Base-by-base conservation (phyloP, 2,797 vertebrate genomes). In the Pseudotriccus pelzelni region DNA sequence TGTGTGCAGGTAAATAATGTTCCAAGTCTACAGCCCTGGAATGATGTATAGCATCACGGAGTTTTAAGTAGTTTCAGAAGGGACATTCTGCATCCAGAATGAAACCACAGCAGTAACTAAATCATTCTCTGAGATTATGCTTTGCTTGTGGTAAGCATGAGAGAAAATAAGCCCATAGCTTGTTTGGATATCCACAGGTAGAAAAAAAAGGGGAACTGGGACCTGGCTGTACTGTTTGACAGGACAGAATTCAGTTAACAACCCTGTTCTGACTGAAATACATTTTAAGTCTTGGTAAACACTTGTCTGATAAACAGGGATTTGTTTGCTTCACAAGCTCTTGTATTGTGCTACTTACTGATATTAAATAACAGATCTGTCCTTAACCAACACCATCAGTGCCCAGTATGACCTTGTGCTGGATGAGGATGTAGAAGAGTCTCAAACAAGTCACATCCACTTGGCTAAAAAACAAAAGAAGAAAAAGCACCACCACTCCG, bases 351-450 rank as follows among this genome's bases (percentile, higher is more conserved):
- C 14, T 90, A 5, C 41, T 81, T 77, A n/a, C 7, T 79, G 12
- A 18, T 76, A 12, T 1, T 46, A 21, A 49, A 44, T 90, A 81
- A 72, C 23, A 50, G 14, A 5, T 56, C 28, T 97, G 93, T 96
- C 97, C 98, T 95, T 99, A 98, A 99, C 97, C 30, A 88, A 91
- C 27, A 62, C 17, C 25, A 22, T 74, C 97, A 99, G 99, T 89
- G 97, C 98, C 44, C 99, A 98, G 90, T 99, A 99, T 18, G 99
- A 99, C 70, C 98, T 99, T 73, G 92, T 99, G 46, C 96, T 99
- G 24, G 99, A 99, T 44, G 99, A 99, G 6, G 98, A 98, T 21
- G 96, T 97, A 37, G 98, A 98, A 50, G 98, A 97, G 46, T 92
- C 95, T 52, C 96, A 94, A 22, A 81, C 91, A 5, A 97, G 98